These are phyloP conservation scores for Camptogramma bilineatum DNA, from an alignment of 2,888 invertebrate species.

Conservation along the genomic window DNA sequence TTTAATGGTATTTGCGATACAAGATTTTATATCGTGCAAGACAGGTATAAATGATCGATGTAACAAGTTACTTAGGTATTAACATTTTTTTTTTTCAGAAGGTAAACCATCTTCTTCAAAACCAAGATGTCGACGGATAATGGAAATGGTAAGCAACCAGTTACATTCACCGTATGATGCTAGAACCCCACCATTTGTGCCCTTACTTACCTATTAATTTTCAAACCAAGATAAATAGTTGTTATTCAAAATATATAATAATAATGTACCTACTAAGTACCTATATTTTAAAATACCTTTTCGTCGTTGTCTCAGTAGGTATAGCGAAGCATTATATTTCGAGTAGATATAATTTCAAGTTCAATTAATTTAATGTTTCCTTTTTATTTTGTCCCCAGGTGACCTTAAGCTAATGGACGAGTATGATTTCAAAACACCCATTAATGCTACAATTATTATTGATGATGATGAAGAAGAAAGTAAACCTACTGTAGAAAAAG, in stretches of 20 bases:
- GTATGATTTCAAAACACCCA: slow-evolving; percentile 53
- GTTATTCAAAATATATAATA: too few species aligned
- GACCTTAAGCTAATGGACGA: slow-evolving; percentile 47
- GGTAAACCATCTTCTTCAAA: neutral
- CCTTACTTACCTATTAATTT: too few species aligned
- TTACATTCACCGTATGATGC: too few species aligned
- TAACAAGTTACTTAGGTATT: too few species aligned
- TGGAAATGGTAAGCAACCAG: neutral
- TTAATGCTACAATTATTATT: slow-evolving; percentile 49
- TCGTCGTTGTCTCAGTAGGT: neutral
- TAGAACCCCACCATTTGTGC: too few species aligned
- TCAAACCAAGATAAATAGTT: too few species aligned
- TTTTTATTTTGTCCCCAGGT: slow-evolving; percentile 42
- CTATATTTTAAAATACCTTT: too few species aligned
- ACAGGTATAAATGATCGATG: too few species aligned
- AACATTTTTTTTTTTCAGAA: neutral
- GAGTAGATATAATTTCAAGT: neutral
- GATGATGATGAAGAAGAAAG: slow-evolving; percentile 52
- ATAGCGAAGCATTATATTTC: neutral
- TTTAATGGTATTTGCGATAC: too few species aligned
- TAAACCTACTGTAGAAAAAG: slow-evolving; percentile 10
- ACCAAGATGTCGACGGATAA: neutral
- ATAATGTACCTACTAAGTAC: too few species aligned
- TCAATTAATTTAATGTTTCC: neutral
- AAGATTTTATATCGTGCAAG: too few species aligned